Evolutionary conservation across 37 sponge, comb jelly and placozoan genomes (phyloP).

Genomic region (Chondrilla cf. caribensis): DNA sequence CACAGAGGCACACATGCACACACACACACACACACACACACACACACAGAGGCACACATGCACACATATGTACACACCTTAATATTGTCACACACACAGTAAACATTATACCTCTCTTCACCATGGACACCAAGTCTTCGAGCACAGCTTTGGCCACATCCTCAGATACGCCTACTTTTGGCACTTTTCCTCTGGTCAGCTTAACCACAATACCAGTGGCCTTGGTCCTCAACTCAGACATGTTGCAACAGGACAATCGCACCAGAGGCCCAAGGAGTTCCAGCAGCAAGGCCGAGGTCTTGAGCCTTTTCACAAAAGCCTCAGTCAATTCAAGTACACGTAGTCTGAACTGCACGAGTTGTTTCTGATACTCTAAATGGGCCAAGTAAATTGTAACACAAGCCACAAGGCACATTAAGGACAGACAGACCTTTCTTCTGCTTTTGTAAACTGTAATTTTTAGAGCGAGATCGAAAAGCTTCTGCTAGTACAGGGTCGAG

Average conservation of each 20-base stretch:
- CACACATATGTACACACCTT: neutral
- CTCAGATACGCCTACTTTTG: neutral
- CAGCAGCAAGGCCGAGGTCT: neutral
- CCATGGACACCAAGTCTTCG: neutral
- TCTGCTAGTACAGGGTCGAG: slow-evolving; percentile 59
- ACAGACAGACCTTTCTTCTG: neutral
- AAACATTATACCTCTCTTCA: neutral
- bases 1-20: neutral
- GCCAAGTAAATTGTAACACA: neutral
- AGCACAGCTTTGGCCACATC: neutral
- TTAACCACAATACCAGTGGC: neutral
- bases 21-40: neutral
- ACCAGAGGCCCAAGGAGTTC: neutral
- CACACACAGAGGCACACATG: neutral
- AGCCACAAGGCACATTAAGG: too few relatives aligned
- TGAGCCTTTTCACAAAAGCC: neutral
- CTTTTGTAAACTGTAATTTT: neutral
- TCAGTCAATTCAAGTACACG: neutral
- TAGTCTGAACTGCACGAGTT: neutral
- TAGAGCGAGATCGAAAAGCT: slow-evolving; percentile 28
- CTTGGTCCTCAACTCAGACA: neutral
- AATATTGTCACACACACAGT: neutral
- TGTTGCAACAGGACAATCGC: neutral
- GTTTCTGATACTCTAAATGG: neutral
- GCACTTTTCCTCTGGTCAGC: neutral